Base-by-base conservation (phyloP, 2,888 invertebrate species). In the Hetaerina titia region DNA sequence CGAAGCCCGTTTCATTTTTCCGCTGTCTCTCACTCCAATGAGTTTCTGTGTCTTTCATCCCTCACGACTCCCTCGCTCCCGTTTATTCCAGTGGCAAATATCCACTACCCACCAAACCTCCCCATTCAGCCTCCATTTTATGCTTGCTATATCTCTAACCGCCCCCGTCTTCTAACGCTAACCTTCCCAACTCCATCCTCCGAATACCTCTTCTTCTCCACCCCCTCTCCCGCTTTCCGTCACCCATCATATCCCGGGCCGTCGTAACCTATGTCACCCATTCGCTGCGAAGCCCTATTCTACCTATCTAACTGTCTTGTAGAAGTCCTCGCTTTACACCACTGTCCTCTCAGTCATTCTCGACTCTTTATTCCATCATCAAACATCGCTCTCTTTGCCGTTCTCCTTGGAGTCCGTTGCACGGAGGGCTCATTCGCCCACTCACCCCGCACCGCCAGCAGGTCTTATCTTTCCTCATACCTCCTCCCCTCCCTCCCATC, bases 301-400 rank as follows among this genome's bases (percentile, higher is more conserved):
- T 4, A 45, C 45, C 45, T 45, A 45, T 45, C 45, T 45, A 45
- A 19, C 17, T 69, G 69, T 69, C 69, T 69, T 22, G 69, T 69
- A 69, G 69, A 22, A 69, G 69, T 8, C 69, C 69, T 69, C 69
- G 60, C 22, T 69, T 22, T 69, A 31, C 81, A n/a, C 81, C 81
- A 13, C n/a, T 15, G 22, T 81, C n/a, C 25, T 81, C 81, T 0
- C 81, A 81, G 81, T 1, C 81, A 81, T 31, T 11, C 81, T 81
- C 81, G 81, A 81, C 81, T 81, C 31, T 31, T 81, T 81, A 81
- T 81, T 81, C 31, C 81, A 81, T 81, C 81, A 31, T 81, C 81
- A 31, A 81, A 81, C 31, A 31, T 31, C 81, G 31, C 81, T 69
- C 69, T 22, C 69, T 81, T 31, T 31, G 1, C 81, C 31, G 81